Evolutionary conservation across 1,140 invertebrate species (phyloP), one percentile per base, ranked within the genome.

Genomic region (Dendrolimus kikuchii): DNA sequence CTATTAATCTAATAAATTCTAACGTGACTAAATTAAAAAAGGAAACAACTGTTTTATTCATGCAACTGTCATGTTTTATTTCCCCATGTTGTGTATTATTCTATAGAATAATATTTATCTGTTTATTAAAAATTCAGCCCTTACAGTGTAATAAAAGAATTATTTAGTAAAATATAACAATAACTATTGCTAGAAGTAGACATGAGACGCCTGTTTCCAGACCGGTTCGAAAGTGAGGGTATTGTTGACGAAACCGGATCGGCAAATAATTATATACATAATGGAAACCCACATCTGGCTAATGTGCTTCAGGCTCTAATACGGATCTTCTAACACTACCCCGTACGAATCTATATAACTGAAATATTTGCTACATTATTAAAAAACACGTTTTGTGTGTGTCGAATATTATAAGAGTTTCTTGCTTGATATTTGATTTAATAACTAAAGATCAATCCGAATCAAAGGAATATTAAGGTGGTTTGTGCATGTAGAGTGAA

Each of bases 141-240:
- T 23, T 23, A 23, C 3, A 23, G 3, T 23, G 1, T 23, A 23
- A 23, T 23, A 23, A 23, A 23, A 23, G 23, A 23, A 23, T 3
- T 2, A 23, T 23, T 23, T 23, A 23, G 23, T 23, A 23, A 23
- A 23, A 23, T 23, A 23, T 23, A 3, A 38, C 46, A 46, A 46
- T 37, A 46, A 10, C 38, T 46, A 46, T 46, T 46, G 23, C 10
- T 46, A 6, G 10, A 38, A 45, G 55, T 10, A 50, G 41, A 53
- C 53, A 51, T 49, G 48, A 40, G 43, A 43, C 50, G 50, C 51
- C 46, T 48, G 59, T 52, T 63, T 55, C 53, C 39, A 64, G 68
- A 80, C 77, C 73, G 77, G 77, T 80, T 80, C 50, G 74, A 80
- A 80, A 80, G 73, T 71, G 66, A 68, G 62, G 63, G 64, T 71